Conservation (phyloP, 2,888 invertebrate species). For the Hypolimnas misippus region DNA sequence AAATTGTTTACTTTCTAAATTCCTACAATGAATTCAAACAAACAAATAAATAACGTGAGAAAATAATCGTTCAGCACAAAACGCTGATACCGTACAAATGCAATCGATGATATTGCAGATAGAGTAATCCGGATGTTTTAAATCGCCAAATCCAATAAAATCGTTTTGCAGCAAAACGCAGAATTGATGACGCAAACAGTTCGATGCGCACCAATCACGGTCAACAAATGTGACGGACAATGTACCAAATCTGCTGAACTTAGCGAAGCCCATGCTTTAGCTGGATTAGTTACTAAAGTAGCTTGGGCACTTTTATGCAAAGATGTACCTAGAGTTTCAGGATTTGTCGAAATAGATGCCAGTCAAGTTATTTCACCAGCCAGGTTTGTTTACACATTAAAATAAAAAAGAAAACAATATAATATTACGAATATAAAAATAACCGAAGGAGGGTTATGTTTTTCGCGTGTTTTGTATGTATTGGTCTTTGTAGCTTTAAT, state of each 20-base stretch:
- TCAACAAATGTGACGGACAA: constrained; percentile 55
- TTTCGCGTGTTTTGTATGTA: no score
- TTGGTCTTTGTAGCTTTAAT: no score
- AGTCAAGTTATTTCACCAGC: constrained; percentile 70
- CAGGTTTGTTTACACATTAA: constrained; percentile 51
- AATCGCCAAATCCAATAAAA: constrained; percentile 14
- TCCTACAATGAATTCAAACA: no score
- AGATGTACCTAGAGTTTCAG: constrained; percentile 66
- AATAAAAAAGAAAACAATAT: no score
- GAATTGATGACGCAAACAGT: constrained; percentile 69
- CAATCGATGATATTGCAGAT: background rate
- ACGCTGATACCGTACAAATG: constrained; percentile 1
- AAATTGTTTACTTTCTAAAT: no score
- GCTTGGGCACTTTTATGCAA: constrained; percentile 68
- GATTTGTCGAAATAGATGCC: constrained; percentile 70
- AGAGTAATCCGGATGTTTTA: constrained; percentile 8
- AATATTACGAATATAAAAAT: no score
- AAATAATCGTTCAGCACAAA: background rate
- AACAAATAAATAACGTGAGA: no score
- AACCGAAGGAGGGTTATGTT: no score
- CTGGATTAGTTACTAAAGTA: constrained; percentile 68
- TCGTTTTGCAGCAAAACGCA: constrained; percentile 62
- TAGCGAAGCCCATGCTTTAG: constrained; percentile 75
- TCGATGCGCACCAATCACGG: constrained; percentile 56
- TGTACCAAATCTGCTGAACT: constrained; percentile 63